These are phyloP conservation scores for Gymnoscopelus microlampas DNA, from an alignment of 2,797 vertebrate genomes.

Conservation along the genomic window DNA sequence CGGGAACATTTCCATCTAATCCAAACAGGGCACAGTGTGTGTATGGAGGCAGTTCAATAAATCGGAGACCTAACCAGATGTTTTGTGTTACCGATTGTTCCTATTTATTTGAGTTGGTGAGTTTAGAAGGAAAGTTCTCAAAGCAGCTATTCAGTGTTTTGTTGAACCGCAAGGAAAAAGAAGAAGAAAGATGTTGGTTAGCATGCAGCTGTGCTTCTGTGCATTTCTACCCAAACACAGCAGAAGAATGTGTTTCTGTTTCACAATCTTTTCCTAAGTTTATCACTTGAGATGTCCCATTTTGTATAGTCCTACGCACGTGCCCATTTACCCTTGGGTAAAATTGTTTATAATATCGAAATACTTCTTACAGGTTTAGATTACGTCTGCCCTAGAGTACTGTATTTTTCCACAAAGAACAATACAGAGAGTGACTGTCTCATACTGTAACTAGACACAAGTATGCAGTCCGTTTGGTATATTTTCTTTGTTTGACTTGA, in stretches of 20 bases:
- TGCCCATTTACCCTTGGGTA: too few species aligned
- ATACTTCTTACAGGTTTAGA: too few species aligned
- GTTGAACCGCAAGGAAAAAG: neutral
- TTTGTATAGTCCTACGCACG: too few species aligned
- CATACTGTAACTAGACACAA: conserved; percentile 43
- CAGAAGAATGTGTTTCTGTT: neutral
- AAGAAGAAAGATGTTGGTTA: neutral
- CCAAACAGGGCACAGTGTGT: conserved; percentile 28
- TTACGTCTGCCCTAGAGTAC: conserved; percentile 13
- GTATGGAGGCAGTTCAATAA: conserved; percentile 5
- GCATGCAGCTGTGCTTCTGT: neutral
- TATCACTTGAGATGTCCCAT: neutral
- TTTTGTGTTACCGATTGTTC: conserved; percentile 37
- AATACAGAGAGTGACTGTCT: conserved; percentile 11
- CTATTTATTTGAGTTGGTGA: conserved; percentile 36
- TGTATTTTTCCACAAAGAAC: conserved; percentile 26
- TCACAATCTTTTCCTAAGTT: neutral
- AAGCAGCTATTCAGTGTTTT: neutral
- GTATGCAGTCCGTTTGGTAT: neutral
- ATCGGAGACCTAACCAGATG: conserved; percentile 26
- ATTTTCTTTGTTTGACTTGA: conserved; percentile 26
- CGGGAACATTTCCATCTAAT: conserved; percentile 26
- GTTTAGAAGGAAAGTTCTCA: conserved; percentile 8
- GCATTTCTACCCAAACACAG: neutral
- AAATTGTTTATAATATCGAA: too few species aligned